phyloP scores from a whole-genome alignment of 2,888 invertebrate genomes.

The Ectemnius cavifrons region DNA sequence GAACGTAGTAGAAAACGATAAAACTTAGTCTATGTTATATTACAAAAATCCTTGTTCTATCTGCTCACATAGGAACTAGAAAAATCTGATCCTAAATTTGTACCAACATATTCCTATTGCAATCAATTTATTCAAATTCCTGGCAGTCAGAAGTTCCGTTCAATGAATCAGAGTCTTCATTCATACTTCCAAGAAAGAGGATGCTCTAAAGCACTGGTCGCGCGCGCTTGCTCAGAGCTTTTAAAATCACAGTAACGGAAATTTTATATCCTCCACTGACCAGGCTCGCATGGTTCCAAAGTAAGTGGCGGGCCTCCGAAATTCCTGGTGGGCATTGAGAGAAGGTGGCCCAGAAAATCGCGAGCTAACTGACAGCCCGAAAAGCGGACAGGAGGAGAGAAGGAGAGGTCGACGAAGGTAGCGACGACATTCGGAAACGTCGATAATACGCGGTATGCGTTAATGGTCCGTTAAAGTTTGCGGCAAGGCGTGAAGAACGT shows the following conservation, averaged over 20 bases:
- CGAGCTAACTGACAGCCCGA: not conserved
- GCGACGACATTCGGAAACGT: constrained; percentile 35
- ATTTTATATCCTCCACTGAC: constrained; percentile 69
- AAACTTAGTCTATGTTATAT: constrained; percentile 8
- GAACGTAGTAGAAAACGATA: constrained; percentile 10
- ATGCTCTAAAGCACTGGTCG: not conserved
- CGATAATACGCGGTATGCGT: constrained; percentile 47
- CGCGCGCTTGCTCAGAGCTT: constrained; percentile 16
- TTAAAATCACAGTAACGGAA: constrained; percentile 70
- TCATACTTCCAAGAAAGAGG: not conserved
- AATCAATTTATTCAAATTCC: no score
- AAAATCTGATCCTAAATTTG: no score
- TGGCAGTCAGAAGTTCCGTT: no score
- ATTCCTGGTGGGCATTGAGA: constrained; percentile 10
- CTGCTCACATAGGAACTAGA: no score
- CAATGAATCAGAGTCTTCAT: no score
- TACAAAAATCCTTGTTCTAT: not conserved
- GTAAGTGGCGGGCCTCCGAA: constrained; percentile 40
- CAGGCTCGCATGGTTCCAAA: constrained; percentile 55
- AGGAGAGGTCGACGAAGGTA: constrained; percentile 9
- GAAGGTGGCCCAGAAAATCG: not conserved
- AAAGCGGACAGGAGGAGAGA: constrained; percentile 7
- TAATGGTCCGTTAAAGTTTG: constrained; percentile 66
- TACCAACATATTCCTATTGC: no score
- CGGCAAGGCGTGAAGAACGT: constrained; percentile 72